phyloP scores from a whole-genome alignment of 1,140 invertebrate species.

The Ridgeia piscesae region DNA sequence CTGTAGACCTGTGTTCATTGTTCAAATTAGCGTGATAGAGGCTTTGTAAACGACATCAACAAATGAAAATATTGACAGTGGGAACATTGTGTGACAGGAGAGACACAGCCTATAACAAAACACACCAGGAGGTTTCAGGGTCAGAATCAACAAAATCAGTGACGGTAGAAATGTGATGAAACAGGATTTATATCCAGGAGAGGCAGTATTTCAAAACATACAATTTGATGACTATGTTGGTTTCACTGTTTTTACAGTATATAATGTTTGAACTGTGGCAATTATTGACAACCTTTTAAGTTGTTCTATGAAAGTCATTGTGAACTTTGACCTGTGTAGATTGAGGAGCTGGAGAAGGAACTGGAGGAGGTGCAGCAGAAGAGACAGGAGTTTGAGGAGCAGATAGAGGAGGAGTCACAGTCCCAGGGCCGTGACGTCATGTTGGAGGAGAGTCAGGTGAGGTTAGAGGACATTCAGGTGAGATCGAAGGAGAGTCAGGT shows the following conservation, averaged over 20 bases:
- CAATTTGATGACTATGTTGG: neutral
- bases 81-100: too few relatives aligned
- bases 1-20: neutral
- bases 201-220: neutral
- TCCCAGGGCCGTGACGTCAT: conserved; percentile 86
- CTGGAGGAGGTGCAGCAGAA: conserved; percentile 79
- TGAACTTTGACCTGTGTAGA: conserved; percentile 59
- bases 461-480: too few relatives aligned
- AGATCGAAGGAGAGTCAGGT: too few relatives aligned
- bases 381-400: conserved; percentile 81
- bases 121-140: too few relatives aligned
- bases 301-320: neutral
- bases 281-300: neutral
- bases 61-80: too few relatives aligned
- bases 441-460: conserved; percentile 87
- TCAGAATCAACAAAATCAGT: too few relatives aligned
- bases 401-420: conserved; percentile 80
- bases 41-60: too few relatives aligned
- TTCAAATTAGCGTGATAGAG: too few relatives aligned
- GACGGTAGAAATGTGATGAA: too few relatives aligned
- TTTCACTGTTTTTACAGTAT: neutral
- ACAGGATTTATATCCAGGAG: too few relatives aligned
- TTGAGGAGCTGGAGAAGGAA: conserved; percentile 81
- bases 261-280: neutral
- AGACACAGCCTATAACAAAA: too few relatives aligned